Conservation (phyloP, 2,797 vertebrate species). For the Spinus olivaceus region DNA sequence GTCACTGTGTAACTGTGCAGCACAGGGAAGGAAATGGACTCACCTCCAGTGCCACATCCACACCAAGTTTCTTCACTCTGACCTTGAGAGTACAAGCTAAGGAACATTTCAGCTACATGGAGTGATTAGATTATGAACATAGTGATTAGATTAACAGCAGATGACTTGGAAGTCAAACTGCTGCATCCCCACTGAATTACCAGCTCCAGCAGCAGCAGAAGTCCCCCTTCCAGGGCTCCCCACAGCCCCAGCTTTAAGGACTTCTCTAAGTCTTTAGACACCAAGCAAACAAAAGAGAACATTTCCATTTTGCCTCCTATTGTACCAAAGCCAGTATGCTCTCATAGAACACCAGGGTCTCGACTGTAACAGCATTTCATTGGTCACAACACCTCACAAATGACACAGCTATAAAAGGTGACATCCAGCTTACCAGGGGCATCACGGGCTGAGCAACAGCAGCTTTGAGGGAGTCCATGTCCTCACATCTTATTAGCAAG, state of each 20-base stretch:
- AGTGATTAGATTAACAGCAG: neutral
- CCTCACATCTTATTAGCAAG: neutral
- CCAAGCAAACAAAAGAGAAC: neutral
- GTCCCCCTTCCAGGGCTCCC: neutral
- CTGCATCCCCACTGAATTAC: neutral
- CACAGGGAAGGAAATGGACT: neutral
- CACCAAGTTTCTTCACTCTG: neutral
- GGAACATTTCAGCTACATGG: neutral
- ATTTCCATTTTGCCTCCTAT: neutral
- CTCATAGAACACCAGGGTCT: neutral
- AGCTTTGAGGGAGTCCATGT: neutral
- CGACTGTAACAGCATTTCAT: neutral
- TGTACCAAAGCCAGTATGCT: neutral
- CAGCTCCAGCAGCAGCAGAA: neutral
- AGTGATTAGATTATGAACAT: neutral
- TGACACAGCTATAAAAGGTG: neutral
- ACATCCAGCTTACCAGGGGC: neutral
- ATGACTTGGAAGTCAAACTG: neutral
- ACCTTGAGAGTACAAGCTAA: neutral
- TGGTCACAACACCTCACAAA: neutral
- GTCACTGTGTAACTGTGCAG: neutral
- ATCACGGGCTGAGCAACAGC: accelerated
- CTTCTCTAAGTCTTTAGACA: neutral
- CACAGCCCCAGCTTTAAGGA: neutral
- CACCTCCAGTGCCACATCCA: neutral